Base-by-base conservation (phyloP, 2,888 invertebrate species). In the Nymphalis c-album region DNA sequence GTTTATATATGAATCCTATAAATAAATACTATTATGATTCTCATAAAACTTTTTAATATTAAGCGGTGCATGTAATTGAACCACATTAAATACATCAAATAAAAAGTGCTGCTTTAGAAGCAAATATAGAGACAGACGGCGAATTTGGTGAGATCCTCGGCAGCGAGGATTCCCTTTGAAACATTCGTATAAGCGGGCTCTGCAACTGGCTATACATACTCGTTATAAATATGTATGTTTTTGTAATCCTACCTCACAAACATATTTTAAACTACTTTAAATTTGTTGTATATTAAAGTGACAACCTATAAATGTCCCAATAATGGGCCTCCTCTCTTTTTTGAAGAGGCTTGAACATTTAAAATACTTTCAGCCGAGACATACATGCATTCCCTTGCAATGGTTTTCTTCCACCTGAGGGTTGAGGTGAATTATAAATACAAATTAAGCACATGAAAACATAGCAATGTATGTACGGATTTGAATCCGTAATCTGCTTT, bases 81-180 rank as follows among this genome's bases (percentile, higher is more conserved):
- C 26, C 17, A 18, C 40, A 57, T 40, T 31, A 18, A 57, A 51
- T 16, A 51, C 31, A 7, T 20, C 51, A 35, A 51, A 62, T 61
- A 35, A 51, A 61, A 22, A 62, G 51, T 62, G 50, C 50, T 40
- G 40, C 22, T 48, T 48, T 60, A 47, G 47, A 60, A 16, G 60
- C 47, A 48, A 60, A 60, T 60, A 60, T 31, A 48, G 22, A 60
- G 26, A 48, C 48, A 60, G 61, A 40, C 31, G n/a, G 20, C 17
- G 17, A 40, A 62, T 22, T 26, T 51, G 35, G 20, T 13, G 40
- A 18, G 31, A 51, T 31, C 51, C 35, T 20, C 31, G 61, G 35
- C 40, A 50, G 51, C 40, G 51, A 62, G 35, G 2, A 45, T 51
- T 45, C 50, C 17, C 61, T 62, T 22, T 61, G 50, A 18, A 62